These are phyloP conservation scores for Ecdyonurus torrentis DNA, from an alignment of 2,888 invertebrate species.

Conservation along the genomic window DNA sequence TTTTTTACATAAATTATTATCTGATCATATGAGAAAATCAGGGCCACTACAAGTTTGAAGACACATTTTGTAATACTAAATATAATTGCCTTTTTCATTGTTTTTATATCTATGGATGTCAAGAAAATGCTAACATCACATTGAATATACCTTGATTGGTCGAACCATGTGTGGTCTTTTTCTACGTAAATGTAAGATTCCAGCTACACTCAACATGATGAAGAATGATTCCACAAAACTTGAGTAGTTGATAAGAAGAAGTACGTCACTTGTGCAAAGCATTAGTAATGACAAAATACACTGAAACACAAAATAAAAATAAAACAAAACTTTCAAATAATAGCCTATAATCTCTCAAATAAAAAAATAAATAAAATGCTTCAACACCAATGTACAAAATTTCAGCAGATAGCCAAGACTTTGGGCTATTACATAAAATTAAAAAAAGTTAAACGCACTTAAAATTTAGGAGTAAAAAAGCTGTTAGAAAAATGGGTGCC, in stretches of 20 bases:
- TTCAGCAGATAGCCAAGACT: too few relatives aligned
- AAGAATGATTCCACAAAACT: conserved; percentile 88
- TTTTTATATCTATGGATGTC: too few relatives aligned
- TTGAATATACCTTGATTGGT: conserved; percentile 80
- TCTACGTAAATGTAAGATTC: conserved; percentile 67
- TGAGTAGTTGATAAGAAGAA: conserved; percentile 75
- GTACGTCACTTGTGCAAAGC: conserved; percentile 69
- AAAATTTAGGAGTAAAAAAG: too few relatives aligned
- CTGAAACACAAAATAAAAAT: conserved; percentile 41
- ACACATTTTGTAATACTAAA: too few relatives aligned
- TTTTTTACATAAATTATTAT: too few relatives aligned
- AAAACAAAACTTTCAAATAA: background rate
- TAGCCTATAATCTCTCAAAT: background rate
- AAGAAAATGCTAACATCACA: too few relatives aligned
- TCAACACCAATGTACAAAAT: background rate
- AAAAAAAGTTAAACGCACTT: too few relatives aligned
- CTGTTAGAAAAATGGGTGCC: too few relatives aligned
- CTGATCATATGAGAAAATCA: too few relatives aligned
- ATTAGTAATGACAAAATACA: conserved; percentile 68
- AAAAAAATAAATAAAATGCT: background rate
- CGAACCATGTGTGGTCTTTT: conserved; percentile 59
- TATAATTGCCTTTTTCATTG: too few relatives aligned
- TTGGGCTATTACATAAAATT: too few relatives aligned
- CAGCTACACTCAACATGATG: conserved; percentile 71
- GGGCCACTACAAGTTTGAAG: too few relatives aligned